Conservation (phyloP, 2,797 vertebrate genomes). For the Podarcis siculus region DNA sequence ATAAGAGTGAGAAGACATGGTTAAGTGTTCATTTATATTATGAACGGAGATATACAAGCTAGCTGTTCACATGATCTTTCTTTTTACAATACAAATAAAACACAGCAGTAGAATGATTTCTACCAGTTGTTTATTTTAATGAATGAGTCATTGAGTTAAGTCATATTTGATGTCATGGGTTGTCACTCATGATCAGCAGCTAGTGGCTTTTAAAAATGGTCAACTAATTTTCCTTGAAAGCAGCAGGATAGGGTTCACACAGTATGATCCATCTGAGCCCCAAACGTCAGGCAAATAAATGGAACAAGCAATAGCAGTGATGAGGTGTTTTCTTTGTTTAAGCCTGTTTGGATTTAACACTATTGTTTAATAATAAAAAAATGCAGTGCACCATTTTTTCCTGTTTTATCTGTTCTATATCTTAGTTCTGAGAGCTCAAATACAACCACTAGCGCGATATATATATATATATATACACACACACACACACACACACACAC, state of each 20-base stretch:
- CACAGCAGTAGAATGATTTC: slow-evolving; percentile 9
- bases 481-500: no score
- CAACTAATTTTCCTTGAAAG: slow-evolving; percentile 8
- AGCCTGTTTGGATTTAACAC: slow-evolving; percentile 17
- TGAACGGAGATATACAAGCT: not conserved
- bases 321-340: slow-evolving; percentile 10
- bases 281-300: not conserved
- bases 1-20: not conserved
- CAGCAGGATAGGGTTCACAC: accelerated
- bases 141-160: slow-evolving; percentile 32
- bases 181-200: slow-evolving; percentile 50
- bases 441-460: not conserved
- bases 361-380: slow-evolving; percentile 29
- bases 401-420: not conserved
- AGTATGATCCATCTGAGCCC: not conserved
- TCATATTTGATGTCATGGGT: slow-evolving; percentile 30
- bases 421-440: not conserved
- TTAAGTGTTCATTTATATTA: slow-evolving; percentile 6
- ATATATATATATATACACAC: no score
- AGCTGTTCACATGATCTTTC: not conserved
- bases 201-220: slow-evolving; percentile 36
- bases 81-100: not conserved
- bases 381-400: not conserved
- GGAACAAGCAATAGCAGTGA: slow-evolving; percentile 29
- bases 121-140: not conserved